Percentiles rank a stretch among this genome's conserved stretches.
Evolutionary conservation across 2,113 vertebrate species (phyloP).

Genomic region (Neoarius graeffei): DNA sequence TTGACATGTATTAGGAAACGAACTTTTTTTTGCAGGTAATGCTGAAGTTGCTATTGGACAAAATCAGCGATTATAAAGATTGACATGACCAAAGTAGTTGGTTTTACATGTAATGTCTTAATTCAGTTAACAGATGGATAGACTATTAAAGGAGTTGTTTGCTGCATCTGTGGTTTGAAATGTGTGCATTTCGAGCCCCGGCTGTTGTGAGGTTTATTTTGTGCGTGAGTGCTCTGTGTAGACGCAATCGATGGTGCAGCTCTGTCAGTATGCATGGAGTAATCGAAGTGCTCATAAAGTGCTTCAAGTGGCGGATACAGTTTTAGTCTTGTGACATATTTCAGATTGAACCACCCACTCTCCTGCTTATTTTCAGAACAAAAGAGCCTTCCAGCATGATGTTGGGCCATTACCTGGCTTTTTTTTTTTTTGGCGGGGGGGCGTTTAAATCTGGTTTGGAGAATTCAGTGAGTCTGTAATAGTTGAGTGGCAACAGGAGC

Average conservation of each 20-base stretch:
- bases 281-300: slow-evolving; percentile 52
- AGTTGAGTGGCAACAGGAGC: not conserved
- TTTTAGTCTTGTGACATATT: not conserved
- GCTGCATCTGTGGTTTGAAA: not conserved
- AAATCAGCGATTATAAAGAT: not conserved
- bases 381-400: slow-evolving; percentile 19
- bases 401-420: not conserved
- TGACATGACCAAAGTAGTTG: not conserved
- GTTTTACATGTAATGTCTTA: not conserved
- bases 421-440: not conserved
- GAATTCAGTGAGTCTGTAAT: not conserved
- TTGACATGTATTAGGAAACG: not conserved
- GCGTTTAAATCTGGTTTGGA: not conserved
- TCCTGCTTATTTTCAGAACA: slow-evolving; percentile 20
- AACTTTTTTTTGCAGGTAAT: not conserved
- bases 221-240: slow-evolving; percentile 13
- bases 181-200: slow-evolving; percentile 1
- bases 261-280: slow-evolving; percentile 51
- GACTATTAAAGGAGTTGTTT: not conserved
- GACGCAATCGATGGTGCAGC: slow-evolving; percentile 41
- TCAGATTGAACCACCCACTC: slow-evolving; percentile 22
- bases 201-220: not conserved
- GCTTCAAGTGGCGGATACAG: slow-evolving; percentile 39
- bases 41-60: not conserved
- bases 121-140: not conserved